Evolutionary conservation across 2,113 vertebrate genomes (phyloP), one percentile per base, ranked within the genome.

Genomic region (Datnioides undecimradiatus): DNA sequence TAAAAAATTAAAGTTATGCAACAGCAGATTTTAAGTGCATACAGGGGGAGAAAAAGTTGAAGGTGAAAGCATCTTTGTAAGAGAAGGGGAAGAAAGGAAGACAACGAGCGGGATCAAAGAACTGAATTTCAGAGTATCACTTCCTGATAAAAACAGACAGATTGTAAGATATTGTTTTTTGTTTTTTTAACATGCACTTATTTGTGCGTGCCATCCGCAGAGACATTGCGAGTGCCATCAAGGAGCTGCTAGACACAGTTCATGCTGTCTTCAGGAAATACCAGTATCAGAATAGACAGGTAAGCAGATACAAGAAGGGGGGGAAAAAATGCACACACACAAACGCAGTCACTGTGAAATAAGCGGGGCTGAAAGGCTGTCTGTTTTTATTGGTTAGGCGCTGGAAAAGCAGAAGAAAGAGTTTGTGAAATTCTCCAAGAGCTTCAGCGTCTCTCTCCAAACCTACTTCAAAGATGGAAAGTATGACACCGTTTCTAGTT

Each of bases 341-440:
- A 54, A 78, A 82, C 13, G 14, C 71, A 43, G 57, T 62, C 34
- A 23, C 41, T 64, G 73, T 82, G 71, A 73, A 79, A 74, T 77
- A 63, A 67, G 55, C 55, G 48, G 68, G 80, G 59, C 85, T 92
- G 71, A 88, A 84, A 85, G 41, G 54, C 19, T 90, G 85, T 84
- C 76, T 92, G 57, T 95, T 23, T 91, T 89, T 86, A 63, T 88
- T 25, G 87, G 59, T 49, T 63, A 99, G 97, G 97, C 96, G 65
- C 95, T 99, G 91, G 97, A 99, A 92, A 96, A 98, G 86, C 97
- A 99, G 96, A 99, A 99, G 96, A 98, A 98, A 95, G 97, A 98
- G 92, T 99, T 99, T 96, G 97, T 98, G 96, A 98, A 99, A 93
- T 97, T 97, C 91, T 98, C 98, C 87, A 99, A 99, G 96, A 99